These are phyloP conservation scores for Leucania comma DNA, from an alignment of 2,888 invertebrate species.

Conservation along the genomic window DNA sequence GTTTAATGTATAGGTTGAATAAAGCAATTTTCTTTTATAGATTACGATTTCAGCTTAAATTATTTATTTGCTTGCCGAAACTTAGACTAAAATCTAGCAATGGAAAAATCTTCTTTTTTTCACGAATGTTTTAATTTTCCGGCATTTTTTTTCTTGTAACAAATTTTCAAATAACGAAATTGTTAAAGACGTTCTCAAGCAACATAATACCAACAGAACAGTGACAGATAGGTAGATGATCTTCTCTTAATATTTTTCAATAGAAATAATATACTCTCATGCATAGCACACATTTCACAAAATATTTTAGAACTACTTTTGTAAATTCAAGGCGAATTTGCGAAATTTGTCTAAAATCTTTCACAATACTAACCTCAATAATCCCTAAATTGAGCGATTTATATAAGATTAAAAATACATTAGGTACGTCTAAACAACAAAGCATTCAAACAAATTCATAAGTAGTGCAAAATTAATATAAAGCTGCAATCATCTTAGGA, in stretches of 20 bases:
- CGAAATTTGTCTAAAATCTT: too few species aligned
- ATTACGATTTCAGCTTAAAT: neutral
- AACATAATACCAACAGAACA: too few species aligned
- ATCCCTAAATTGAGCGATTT: neutral
- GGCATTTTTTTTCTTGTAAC: neutral
- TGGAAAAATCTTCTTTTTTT: neutral
- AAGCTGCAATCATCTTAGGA: neutral
- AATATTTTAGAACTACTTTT: too few species aligned
- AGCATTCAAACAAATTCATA: neutral
- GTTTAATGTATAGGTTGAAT: neutral
- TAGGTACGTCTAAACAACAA: too few species aligned
- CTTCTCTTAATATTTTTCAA: too few species aligned
- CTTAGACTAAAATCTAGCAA: neutral
- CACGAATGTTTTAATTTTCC: neutral
- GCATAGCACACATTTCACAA: too few species aligned
- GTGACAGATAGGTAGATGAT: too few species aligned
- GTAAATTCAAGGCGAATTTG: too few species aligned
- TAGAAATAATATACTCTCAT: too few species aligned
- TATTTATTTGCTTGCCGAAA: neutral
- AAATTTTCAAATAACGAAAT: too few species aligned
- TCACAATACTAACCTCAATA: too few species aligned
- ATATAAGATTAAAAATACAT: neutral
- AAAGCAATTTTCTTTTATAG: neutral
- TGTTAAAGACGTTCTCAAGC: neutral
- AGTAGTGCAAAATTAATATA: conserved; percentile 2